phyloP scores from a whole-genome alignment of 2,888 invertebrate species.

The Taphrorychus bicolor region DNA sequence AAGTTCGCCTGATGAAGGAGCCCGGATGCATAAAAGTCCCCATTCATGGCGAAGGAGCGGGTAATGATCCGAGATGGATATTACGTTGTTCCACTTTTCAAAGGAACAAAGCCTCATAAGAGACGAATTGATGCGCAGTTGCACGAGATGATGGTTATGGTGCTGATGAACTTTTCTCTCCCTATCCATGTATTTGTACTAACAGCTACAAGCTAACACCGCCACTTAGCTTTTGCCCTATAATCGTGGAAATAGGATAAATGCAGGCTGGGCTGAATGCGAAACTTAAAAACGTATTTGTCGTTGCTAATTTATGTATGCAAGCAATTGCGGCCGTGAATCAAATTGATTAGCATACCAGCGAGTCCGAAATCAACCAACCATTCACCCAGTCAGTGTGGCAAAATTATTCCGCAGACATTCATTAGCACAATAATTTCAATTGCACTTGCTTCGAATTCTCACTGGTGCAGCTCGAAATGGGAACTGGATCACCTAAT shows the following conservation, averaged over 20 bases:
- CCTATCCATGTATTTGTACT: too few species aligned
- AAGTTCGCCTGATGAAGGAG: constrained; percentile 3
- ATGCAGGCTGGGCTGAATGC: too few species aligned
- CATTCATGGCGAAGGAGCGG: constrained; percentile 16
- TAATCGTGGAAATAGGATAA: too few species aligned
- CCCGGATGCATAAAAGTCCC: constrained; percentile 18
- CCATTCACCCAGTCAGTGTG: neutral
- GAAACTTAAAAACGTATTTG: too few species aligned
- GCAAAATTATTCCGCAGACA: constrained; percentile 10
- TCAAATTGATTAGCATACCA: constrained; percentile 3
- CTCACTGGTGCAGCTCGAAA: neutral
- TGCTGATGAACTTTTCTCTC: constrained; percentile 32
- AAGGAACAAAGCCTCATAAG: constrained; percentile 29
- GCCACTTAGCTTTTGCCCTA: too few species aligned
- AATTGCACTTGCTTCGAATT: constrained; percentile 13
- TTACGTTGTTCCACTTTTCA: constrained; percentile 19
- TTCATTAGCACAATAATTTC: constrained; percentile 21
- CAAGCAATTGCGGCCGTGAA: neutral
- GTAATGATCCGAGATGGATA: constrained; percentile 20
- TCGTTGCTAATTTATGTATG: too few species aligned
- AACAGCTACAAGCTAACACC: too few species aligned
- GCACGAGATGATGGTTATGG: constrained; percentile 32
- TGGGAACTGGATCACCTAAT: constrained; percentile 21
- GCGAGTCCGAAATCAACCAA: neutral
- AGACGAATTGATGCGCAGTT: constrained; percentile 9